These are phyloP conservation scores for Lanistes nyassanus DNA, from an alignment of 1,140 invertebrate genomes.

Conservation along the genomic window DNA sequence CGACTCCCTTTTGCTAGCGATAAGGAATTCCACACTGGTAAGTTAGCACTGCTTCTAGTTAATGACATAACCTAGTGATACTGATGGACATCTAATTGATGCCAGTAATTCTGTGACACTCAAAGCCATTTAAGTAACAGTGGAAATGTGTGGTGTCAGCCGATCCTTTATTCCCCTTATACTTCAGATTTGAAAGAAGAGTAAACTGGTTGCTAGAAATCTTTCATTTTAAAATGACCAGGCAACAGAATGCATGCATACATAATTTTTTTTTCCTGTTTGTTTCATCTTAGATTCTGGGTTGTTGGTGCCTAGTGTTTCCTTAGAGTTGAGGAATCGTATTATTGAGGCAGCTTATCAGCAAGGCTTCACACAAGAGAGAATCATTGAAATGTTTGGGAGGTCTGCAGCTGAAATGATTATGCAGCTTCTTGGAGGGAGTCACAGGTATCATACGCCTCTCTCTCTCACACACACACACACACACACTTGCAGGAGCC, in stretches of 20 bases:
- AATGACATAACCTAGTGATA: too few relatives aligned
- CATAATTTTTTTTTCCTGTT: constrained; percentile 22
- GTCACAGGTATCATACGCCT: constrained; percentile 66
- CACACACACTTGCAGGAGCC: too few relatives aligned
- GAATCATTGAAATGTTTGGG: constrained; percentile 80
- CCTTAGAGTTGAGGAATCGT: constrained; percentile 73
- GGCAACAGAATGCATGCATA: too few relatives aligned
- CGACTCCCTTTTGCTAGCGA: constrained; percentile 73
- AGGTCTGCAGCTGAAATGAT: constrained; percentile 82
- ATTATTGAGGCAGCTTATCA: constrained; percentile 76
- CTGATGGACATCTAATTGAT: too few relatives aligned
- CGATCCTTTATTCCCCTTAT: too few relatives aligned
- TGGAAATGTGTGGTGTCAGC: too few relatives aligned
- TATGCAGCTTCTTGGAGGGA: constrained; percentile 81
- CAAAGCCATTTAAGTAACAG: too few relatives aligned
- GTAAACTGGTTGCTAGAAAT: too few relatives aligned
- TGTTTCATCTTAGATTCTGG: constrained; percentile 74
- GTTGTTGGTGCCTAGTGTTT: constrained; percentile 81
- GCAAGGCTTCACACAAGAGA: constrained; percentile 75
- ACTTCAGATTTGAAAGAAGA: too few relatives aligned
- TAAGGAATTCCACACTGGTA: constrained; percentile 80
- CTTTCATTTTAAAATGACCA: too few relatives aligned
- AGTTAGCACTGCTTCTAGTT: not conserved
- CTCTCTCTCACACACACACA: too few relatives aligned
- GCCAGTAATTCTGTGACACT: too few relatives aligned